These are phyloP conservation scores for Ostrea edulis DNA, from an alignment of 1,140 invertebrate genomes.

Conservation along the genomic window DNA sequence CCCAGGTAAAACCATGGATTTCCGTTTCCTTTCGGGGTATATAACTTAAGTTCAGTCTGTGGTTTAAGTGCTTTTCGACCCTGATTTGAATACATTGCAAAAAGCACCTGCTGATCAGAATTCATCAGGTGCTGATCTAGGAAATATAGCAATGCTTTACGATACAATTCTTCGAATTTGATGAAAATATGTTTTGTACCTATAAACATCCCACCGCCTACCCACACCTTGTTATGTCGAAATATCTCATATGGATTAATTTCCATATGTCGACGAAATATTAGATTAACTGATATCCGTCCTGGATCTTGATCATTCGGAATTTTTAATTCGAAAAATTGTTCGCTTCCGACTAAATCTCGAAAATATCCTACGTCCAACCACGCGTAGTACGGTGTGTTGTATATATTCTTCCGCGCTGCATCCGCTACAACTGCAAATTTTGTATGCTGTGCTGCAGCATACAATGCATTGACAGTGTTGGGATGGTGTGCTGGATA, in stretches of 20 bases:
- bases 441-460: slow-evolving; percentile 66
- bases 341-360: slow-evolving; percentile 40
- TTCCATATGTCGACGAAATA: slow-evolving; percentile 39
- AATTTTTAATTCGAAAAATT: slow-evolving; percentile 53
- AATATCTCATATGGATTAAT: slow-evolving; percentile 55
- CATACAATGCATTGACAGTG: slow-evolving; percentile 63
- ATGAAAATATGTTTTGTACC: slow-evolving; percentile 51
- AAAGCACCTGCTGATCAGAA: slow-evolving; percentile 73
- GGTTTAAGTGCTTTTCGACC: slow-evolving; percentile 58
- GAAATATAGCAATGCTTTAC: slow-evolving; percentile 63
- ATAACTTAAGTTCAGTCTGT: slow-evolving; percentile 65
- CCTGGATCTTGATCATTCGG: slow-evolving; percentile 59
- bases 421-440: slow-evolving; percentile 59
- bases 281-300: slow-evolving; percentile 58
- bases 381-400: slow-evolving; percentile 65
- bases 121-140: slow-evolving; percentile 63
- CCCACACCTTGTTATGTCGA: slow-evolving; percentile 53
- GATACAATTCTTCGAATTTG: slow-evolving; percentile 62
- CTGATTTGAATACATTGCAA: slow-evolving; percentile 63
- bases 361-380: slow-evolving; percentile 70
- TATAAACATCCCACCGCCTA: slow-evolving; percentile 60
- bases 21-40: slow-evolving; percentile 54
- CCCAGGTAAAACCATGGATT: slow-evolving; percentile 68
- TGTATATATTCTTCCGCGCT: slow-evolving; percentile 55
- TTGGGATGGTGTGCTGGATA: slow-evolving; percentile 66